phyloP scores from a whole-genome alignment of 2,113 vertebrate genomes.

The Arizona elegans region DNA sequence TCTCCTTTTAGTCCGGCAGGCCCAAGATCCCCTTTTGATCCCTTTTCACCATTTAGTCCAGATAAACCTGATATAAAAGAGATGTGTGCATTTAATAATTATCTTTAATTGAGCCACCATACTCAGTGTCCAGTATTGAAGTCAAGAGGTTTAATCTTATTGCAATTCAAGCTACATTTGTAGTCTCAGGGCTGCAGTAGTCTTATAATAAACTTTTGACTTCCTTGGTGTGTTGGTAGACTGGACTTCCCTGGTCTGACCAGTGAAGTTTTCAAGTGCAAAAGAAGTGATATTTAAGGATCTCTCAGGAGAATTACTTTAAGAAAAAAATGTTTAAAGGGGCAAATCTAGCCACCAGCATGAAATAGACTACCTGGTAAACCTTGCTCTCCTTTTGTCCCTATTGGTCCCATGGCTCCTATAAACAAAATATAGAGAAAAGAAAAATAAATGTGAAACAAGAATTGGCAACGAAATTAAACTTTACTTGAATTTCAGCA shows the following conservation, averaged over 20 bases:
- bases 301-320: background rate
- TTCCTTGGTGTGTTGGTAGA: background rate
- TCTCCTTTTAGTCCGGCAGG: constrained; percentile 49
- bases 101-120: background rate
- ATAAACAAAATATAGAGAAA: constrained; percentile 44
- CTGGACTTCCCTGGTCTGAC: background rate
- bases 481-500: background rate
- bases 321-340: background rate
- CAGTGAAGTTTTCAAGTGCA: background rate
- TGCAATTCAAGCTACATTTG: background rate
- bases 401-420: constrained; percentile 60
- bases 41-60: constrained; percentile 57
- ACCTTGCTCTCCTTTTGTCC: constrained; percentile 64
- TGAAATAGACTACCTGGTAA: constrained; percentile 56
- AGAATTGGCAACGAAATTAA: constrained; percentile 19
- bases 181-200: background rate
- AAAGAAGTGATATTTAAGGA: background rate
- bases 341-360: background rate
- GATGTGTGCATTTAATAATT: background rate
- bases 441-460: constrained; percentile 37
- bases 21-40: constrained; percentile 61
- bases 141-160: background rate
- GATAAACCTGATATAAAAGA: constrained; percentile 43
- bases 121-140: background rate
- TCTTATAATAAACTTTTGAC: background rate